phyloP scores from a whole-genome alignment of 2,888 invertebrate genomes.

The Notocelia uddmanniana region DNA sequence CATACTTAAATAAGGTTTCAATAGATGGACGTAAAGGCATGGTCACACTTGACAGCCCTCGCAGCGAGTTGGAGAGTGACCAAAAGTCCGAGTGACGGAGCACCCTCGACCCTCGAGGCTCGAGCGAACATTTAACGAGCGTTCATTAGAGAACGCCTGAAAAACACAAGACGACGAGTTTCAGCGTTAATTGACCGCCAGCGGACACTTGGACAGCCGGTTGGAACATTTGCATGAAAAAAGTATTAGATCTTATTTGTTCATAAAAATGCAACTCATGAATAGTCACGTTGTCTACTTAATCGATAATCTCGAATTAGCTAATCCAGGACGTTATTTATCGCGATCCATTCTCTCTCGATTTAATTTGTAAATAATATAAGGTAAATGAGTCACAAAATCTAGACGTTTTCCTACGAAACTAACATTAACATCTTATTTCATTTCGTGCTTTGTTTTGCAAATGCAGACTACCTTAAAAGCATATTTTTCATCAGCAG shows the following conservation, averaged over 20 bases:
- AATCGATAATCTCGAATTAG: neutral
- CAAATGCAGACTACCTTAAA: too few relatives aligned
- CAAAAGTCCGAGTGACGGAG: slow-evolving; percentile 5
- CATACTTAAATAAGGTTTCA: too few relatives aligned
- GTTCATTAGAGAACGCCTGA: slow-evolving; percentile 20
- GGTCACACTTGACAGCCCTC: neutral
- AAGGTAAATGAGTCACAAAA: too few relatives aligned
- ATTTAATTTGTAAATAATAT: too few relatives aligned
- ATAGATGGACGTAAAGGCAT: neutral
- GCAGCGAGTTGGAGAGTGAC: slow-evolving; percentile 19
- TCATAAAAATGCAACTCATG: neutral
- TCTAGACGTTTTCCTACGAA: too few relatives aligned
- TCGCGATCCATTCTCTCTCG: neutral
- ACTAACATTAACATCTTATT: too few relatives aligned
- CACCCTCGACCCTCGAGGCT: neutral
- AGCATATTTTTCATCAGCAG: too few relatives aligned
- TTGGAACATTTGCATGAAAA: neutral
- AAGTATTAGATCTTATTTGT: neutral
- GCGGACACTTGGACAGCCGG: neutral
- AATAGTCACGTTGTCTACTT: neutral
- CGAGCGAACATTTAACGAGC: slow-evolving; percentile 27
- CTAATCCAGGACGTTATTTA: neutral
- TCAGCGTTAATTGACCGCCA: slow-evolving; percentile 16
- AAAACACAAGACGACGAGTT: slow-evolving; percentile 9
- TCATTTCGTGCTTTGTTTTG: too few relatives aligned